Base-by-base conservation (phyloP, 2,113 vertebrate genomes). In the Caranx melampygus region DNA sequence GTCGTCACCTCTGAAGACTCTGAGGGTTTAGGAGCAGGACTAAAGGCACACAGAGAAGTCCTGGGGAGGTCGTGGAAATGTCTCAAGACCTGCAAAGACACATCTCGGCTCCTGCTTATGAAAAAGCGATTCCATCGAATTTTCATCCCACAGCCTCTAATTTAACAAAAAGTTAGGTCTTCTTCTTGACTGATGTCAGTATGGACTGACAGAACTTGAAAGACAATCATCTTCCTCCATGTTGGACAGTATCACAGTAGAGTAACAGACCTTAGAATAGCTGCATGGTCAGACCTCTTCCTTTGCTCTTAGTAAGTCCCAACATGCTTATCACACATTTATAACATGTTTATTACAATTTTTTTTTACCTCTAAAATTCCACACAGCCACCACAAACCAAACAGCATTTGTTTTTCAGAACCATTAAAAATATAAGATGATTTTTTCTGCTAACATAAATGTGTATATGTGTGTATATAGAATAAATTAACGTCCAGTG, bases 401-500 rank as follows among this genome's bases (percentile, higher is more conserved):
- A 75, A 68, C 75, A 85, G 83, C 80, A 69, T 61, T 78, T 82
- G 54, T 44, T 88, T 75, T 55, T 84, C 78, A 78, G 63, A 14
- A 66, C 33, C 54, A 14, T 68, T 79, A 80, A 52, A 70, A 64
- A 72, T 83, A 68, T 67, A 65, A 78, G 61, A 21, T 61, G 71
- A 6, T 9, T 68, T 61, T 20, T 81, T 85, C 74, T 57, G 81
- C 87, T 88, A 92, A 92, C 90, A 87, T 79, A 61, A 82, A 82
- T 51, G 42, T 95, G 93, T 95, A 94, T 88, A 94, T 94, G 92
- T 90, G 88, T 95, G 94, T 95, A 95, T 81, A 95, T 95, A 95
- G 90, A 92, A 78, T 93, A 94, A 94, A 90, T 93, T 94, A 93
- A 94, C 51, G 79, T 79, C 72, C 55, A 15, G 72, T 87, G 69